phyloP scores from a whole-genome alignment of 64 coral and sea anemone genomes.

The Pachyseris speciosa region DNA sequence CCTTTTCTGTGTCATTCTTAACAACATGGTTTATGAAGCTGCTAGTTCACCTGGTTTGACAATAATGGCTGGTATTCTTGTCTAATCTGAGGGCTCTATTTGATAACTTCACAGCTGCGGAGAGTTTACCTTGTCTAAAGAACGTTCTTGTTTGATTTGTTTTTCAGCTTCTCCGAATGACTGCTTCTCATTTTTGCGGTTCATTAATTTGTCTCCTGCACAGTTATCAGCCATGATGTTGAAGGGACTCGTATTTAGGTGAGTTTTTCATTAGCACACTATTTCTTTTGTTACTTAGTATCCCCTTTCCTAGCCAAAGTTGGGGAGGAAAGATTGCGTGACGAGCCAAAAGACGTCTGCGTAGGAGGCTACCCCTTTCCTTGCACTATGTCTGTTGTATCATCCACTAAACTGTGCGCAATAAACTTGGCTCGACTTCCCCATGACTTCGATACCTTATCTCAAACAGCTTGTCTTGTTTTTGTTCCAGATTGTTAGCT shows the following conservation, averaged over 20 bases:
- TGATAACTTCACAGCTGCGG: too few species aligned
- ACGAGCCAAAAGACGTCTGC: too few species aligned
- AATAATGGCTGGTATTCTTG: too few species aligned
- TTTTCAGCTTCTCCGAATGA: constrained; percentile 72
- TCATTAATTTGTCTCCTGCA: constrained; percentile 81
- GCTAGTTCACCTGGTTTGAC: too few species aligned
- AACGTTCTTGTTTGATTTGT: neutral
- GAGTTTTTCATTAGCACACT: neutral
- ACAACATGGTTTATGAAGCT: too few species aligned
- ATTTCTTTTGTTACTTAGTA: neutral
- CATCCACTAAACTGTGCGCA: too few species aligned
- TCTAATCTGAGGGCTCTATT: too few species aligned
- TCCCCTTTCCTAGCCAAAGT: too few species aligned
- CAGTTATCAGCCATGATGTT: constrained; percentile 77
- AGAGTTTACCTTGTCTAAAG: neutral
- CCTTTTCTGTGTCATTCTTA: too few species aligned
- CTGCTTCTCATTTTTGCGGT: constrained; percentile 92
- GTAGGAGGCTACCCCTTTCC: too few species aligned
- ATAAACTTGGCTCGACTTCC: neutral
- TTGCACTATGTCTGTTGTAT: too few species aligned
- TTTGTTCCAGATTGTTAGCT: constrained; percentile 60
- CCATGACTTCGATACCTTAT: neutral
- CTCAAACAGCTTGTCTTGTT: neutral
- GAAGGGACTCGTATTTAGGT: constrained; percentile 52
- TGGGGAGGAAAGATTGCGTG: too few species aligned